Base-by-base conservation (phyloP, 2,797 vertebrate genomes). In the Adelosebastes latens region DNA sequence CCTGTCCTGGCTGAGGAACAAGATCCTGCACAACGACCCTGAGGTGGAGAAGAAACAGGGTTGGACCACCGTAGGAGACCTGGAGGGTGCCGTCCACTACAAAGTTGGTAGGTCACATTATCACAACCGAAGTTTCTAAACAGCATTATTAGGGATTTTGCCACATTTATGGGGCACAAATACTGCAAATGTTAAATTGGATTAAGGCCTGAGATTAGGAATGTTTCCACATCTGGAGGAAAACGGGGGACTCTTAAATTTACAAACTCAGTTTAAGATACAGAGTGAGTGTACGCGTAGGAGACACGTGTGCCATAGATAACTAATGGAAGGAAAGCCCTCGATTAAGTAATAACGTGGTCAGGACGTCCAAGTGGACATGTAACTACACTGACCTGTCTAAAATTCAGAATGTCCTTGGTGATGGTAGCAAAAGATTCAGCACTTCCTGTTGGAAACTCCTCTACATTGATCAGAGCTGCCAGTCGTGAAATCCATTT, bases 31-130 rank as follows among this genome's bases (percentile, higher is more conserved):
- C 91, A 99, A 99, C 1, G 98, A 99, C 77, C 98, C 98, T 0
- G 98, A 99, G 91, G 98, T 99, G 85, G 98, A 99, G 94, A 99
- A 99, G 94, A 99, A 99, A 46, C 98, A 99, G 92, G 98, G 98
- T 0, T 99, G 98, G 98, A 98, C 97, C 77, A 99, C 98, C 0
- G 98, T 99, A 3, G 98, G 98, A 0, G 98, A 99, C 79, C 91
- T 99, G 93, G 98, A 99, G 94, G 98, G 98, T 64, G 97, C 97
- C 55, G 98, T 99, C 72, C 98, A 99, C 95, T 99, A 99, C 92
- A 99, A 99, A 96, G 98, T 99, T 77, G 98, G 98, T 99, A 89
- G 67, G 98, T 97, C 3, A 3, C 46, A 8, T 32, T 16, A 42
- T 16, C 39, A 42, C 39, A 63, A n/a, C 32, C 6, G 9, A 46